Conservation (phyloP, 1,140 invertebrate species). For the Tetraneura akinire region DNA sequence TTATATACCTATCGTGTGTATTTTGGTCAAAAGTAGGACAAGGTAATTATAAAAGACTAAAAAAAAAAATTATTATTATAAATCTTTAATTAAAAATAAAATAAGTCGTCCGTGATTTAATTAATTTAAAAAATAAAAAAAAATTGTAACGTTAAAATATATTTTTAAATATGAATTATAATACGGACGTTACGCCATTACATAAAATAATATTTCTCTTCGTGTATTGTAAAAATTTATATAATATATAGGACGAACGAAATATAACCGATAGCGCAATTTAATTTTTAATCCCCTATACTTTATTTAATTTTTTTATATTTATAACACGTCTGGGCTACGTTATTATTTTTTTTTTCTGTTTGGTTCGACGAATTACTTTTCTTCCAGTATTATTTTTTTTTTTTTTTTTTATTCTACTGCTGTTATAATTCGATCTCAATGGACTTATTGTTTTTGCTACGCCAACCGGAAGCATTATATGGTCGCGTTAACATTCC, state of each 20-base stretch:
- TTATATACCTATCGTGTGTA: background rate
- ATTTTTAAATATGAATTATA: no score
- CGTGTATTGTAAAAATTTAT: no score
- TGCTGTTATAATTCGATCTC: background rate
- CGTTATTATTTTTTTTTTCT: no score
- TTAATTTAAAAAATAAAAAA: no score
- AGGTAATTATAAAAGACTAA: background rate
- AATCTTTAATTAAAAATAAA: no score
- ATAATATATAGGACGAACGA: background rate
- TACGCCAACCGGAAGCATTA: conserved; percentile 8
- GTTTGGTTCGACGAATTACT: background rate
- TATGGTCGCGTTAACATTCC: background rate
- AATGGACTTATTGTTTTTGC: conserved; percentile 4
- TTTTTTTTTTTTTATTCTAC: no score
- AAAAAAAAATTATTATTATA: background rate
- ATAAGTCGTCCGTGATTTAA: no score
- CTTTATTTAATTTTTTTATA: background rate
- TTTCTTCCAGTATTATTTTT: background rate
- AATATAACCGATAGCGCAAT: background rate
- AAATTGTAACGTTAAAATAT: no score
- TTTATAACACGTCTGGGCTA: background rate
- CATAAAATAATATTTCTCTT: no score
- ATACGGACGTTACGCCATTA: no score
- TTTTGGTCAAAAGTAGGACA: conserved; percentile 24
- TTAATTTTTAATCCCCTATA: background rate